phyloP scores from a whole-genome alignment of 2,797 vertebrate genomes.

The Cyclopterus lumpus region DNA sequence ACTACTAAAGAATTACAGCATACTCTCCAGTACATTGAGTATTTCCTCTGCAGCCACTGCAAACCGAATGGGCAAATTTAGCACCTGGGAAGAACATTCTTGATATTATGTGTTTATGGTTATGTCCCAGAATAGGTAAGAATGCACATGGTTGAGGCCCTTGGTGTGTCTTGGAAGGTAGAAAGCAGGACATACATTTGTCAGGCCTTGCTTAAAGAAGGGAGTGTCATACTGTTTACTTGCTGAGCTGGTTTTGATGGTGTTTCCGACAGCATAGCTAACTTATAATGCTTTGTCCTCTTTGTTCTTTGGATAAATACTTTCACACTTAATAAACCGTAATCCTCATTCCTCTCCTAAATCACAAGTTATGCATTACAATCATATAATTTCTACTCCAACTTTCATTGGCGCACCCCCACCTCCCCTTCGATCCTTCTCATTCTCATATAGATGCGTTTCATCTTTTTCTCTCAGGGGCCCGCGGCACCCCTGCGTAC shows the following conservation, averaged over 20 bases:
- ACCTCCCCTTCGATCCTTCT: slow-evolving; percentile 19
- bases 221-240: slow-evolving; percentile 77
- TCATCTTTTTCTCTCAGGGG: slow-evolving; percentile 72
- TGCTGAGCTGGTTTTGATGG: slow-evolving; percentile 81
- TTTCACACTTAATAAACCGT: slow-evolving; percentile 46
- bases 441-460: slow-evolving; percentile 67
- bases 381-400: slow-evolving; percentile 41
- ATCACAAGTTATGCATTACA: slow-evolving; percentile 52
- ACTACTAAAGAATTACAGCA: background rate
- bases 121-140: slow-evolving; percentile 72
- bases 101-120: slow-evolving; percentile 81
- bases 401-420: slow-evolving; percentile 1
- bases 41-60: slow-evolving; percentile 46
- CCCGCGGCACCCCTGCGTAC: slow-evolving; percentile 70
- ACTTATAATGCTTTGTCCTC: slow-evolving; percentile 40
- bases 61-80: slow-evolving; percentile 69
- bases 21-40: background rate
- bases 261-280: slow-evolving; percentile 47
- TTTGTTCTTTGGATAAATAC: slow-evolving; percentile 37
- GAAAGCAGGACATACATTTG: slow-evolving; percentile 58
- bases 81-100: slow-evolving; percentile 77
- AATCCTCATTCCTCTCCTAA: slow-evolving; percentile 41
- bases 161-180: slow-evolving; percentile 47
- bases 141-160: slow-evolving; percentile 73
- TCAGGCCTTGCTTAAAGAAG: slow-evolving; percentile 55